Evolutionary conservation across 2,113 vertebrate genomes (phyloP).

Genomic region (Podiceps cristatus): DNA sequence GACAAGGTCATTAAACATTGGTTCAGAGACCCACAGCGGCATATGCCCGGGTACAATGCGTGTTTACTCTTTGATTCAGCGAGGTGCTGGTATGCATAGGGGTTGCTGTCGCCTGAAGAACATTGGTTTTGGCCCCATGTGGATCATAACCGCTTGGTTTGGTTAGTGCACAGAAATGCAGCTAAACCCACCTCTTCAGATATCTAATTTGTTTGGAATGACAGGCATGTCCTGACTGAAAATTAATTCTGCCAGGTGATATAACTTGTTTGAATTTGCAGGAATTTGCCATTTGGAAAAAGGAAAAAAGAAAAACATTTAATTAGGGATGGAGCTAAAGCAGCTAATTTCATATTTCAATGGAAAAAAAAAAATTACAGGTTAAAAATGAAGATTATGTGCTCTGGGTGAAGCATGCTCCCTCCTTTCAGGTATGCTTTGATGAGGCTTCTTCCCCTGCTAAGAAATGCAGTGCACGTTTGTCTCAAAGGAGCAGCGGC

Average conservation of each 20-base stretch:
- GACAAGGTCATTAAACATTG: slow-evolving; percentile 60
- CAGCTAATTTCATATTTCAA: slow-evolving; percentile 64
- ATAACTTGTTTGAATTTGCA: slow-evolving; percentile 76
- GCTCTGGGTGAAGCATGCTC: slow-evolving; percentile 24
- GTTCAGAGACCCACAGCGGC: slow-evolving; percentile 31
- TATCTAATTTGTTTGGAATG: slow-evolving; percentile 77
- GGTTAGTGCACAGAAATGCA: slow-evolving; percentile 22
- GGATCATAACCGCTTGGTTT: background rate
- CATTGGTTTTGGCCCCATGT: accelerated
- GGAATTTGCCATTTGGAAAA: slow-evolving; percentile 69
- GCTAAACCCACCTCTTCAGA: slow-evolving; percentile 62
- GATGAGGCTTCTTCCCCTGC: slow-evolving; percentile 44
- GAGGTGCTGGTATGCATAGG: slow-evolving; percentile 34
- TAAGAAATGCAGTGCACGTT: background rate
- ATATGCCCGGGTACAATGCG: background rate
- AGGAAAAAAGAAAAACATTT: slow-evolving; percentile 60
- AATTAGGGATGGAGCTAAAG: slow-evolving; percentile 59
- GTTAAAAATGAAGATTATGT: slow-evolving; percentile 57
- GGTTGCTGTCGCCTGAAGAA: slow-evolving; percentile 25
- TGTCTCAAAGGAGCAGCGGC: background rate
- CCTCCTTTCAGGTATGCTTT: slow-evolving; percentile 58
- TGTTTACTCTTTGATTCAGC: slow-evolving; percentile 59
- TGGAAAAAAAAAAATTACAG: slow-evolving; percentile 40
- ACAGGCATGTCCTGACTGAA: slow-evolving; percentile 76
- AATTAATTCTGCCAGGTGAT: slow-evolving; percentile 70